Conservation (phyloP, 2,113 vertebrate genomes). For the Malurus elegans region DNA sequence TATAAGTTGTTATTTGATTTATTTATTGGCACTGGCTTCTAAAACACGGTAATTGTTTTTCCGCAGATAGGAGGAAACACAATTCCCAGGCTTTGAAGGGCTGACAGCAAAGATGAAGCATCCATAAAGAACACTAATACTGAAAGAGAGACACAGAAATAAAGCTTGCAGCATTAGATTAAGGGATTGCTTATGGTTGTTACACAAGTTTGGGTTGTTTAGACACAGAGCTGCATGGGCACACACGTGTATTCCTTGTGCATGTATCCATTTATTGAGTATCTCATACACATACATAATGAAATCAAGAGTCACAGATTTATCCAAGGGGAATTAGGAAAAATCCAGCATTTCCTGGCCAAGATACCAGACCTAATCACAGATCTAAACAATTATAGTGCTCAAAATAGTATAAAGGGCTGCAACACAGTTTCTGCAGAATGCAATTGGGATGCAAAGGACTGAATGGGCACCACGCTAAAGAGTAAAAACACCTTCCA, state of each 20-base stretch:
- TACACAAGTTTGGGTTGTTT: not conserved
- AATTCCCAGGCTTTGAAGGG: not conserved
- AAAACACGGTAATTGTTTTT: not conserved
- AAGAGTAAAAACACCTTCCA: not conserved
- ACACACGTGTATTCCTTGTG: not conserved
- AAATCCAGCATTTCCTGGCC: not conserved
- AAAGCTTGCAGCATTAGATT: not conserved
- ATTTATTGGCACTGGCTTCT: slow-evolving; percentile 22
- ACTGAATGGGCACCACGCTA: not conserved
- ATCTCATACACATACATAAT: not conserved
- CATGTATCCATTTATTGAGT: not conserved
- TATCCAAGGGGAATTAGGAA: not conserved
- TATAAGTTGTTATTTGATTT: slow-evolving; percentile 18
- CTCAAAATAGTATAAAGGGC: not conserved
- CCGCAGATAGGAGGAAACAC: not conserved
- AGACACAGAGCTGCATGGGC: not conserved
- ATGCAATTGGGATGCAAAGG: not conserved
- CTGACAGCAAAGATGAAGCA: not conserved
- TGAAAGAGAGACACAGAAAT: not conserved
- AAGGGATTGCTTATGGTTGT: not conserved
- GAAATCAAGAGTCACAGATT: not conserved
- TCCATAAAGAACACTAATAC: not conserved
- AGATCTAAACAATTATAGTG: not conserved
- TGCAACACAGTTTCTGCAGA: not conserved
- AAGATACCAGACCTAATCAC: not conserved